Base-by-base conservation (phyloP, 2,888 invertebrate genomes). In the Chalcis sispes region DNA sequence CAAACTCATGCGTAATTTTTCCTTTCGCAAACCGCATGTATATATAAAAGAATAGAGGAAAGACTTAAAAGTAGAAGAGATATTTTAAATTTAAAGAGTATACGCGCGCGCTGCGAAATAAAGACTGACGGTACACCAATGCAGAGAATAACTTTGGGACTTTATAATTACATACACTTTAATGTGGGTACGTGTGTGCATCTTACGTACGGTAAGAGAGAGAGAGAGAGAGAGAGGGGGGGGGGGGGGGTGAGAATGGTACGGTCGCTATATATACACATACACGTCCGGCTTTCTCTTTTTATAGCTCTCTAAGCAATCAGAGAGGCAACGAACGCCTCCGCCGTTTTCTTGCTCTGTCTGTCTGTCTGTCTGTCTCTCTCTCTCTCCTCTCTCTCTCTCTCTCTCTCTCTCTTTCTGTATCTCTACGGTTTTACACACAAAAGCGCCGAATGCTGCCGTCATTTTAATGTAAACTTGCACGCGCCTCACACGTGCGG, bases 211-310 rank as follows among this genome's bases (percentile, higher is more conserved):
- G 4, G 36, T 36, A 36, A 7, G 4, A 36, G 4, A 10, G 5
- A 7, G 36, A 7, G 36, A 36, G 10, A n/a, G n/a, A n/a, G n/a
- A n/a, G n/a, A n/a, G n/a, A n/a, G n/a, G n/a, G n/a, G n/a, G n/a
- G n/a, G n/a, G n/a, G n/a, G n/a, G n/a, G n/a, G n/a, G n/a, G n/a
- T n/a, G n/a, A n/a, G n/a, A n/a, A n/a, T n/a, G n/a, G n/a, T n/a
- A n/a, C n/a, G n/a, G n/a, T n/a, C n/a, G n/a, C n/a, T n/a, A n/a
- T n/a, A n/a, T n/a, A n/a, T n/a, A n/a, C n/a, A n/a, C n/a, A n/a
- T n/a, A 42, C 15, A 15, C 42, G 42, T 75, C 76, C 77, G 73
- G 83, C 85, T 86, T 85, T 85, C 85, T 85, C 85, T 85, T 85
- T 86, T 86, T 85, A 85, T 85, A 85, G 84, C 82, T 82, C 82